Evolutionary conservation across 30 jellyfish, hydroid and myxozoan genomes (phyloP).

Genomic region (Aurelia aurita): DNA sequence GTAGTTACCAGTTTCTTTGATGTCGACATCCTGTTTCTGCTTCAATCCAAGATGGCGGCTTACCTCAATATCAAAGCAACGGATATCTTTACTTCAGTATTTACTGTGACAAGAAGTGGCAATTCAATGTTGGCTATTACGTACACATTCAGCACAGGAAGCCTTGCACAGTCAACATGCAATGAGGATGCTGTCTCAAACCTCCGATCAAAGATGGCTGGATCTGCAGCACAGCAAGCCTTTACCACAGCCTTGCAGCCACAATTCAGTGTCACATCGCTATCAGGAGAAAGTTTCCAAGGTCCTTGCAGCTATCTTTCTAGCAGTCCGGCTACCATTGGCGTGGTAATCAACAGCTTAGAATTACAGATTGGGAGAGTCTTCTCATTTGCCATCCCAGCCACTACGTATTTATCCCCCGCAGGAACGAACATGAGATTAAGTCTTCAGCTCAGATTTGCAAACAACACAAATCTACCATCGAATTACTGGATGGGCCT

Average conservation of each 20-base stretch:
- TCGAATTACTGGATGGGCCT: constrained; percentile 72
- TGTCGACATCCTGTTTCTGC: constrained; percentile 46
- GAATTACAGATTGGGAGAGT: constrained; percentile 27
- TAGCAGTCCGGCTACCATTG: constrained; percentile 37
- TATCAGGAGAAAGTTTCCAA: constrained; percentile 33
- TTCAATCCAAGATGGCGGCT: constrained; percentile 52
- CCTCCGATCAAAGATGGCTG: constrained; percentile 14
- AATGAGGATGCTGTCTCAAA: constrained; percentile 11
- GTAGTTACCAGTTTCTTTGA: constrained; percentile 53
- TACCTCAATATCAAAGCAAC: constrained; percentile 20
- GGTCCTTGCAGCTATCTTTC: constrained; percentile 56
- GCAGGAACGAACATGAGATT: constrained; percentile 66
- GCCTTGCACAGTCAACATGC: constrained; percentile 41
- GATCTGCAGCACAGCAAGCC: constrained; percentile 27
- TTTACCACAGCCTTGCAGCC: constrained; percentile 50
- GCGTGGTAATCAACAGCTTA: constrained; percentile 14
- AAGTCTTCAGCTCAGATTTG: constrained; percentile 39
- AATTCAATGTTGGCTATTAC: constrained; percentile 11
- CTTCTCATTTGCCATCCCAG: constrained; percentile 39
- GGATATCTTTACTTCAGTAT: constrained; percentile 8
- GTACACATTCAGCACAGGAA: constrained; percentile 46
- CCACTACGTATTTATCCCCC: constrained; percentile 26
- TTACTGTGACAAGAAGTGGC: constrained; percentile 39
- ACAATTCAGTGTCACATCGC: constrained; percentile 31
- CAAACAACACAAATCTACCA: constrained; percentile 38